Base-by-base conservation (phyloP, 2,113 vertebrate species). In the Stegastes partitus region DNA sequence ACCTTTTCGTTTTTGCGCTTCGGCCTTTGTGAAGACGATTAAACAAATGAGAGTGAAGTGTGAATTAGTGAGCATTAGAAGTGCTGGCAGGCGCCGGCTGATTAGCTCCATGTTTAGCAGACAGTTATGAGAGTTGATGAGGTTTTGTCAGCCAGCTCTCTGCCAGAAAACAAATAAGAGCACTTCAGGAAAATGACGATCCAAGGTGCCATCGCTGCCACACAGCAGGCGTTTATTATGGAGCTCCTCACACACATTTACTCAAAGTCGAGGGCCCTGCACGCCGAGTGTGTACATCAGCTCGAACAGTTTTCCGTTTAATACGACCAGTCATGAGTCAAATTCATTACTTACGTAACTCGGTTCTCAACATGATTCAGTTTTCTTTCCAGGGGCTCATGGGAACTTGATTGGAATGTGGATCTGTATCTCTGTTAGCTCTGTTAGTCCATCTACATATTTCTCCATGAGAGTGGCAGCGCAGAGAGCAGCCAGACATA, bases 391-490 rank as follows among this genome's bases (percentile, higher is more conserved):
- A 0, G 0, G 19, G 53, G 45, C 63, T 84, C 54, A 68, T 73
- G 87, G 77, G 89, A 89, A 84, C 63, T 22, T 26, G 0, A 25
- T 14, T 57, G 74, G 76, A 91, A 90, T 90, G 79, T 76, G 79
- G 58, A 74, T 68, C 34, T 19, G 23, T 59, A 76, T 78, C 53
- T 79, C 44, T 71, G 53, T 75, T 54, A 44, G 28, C 54, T 69
- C 50, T 47, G 70, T 79, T 68, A 58, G 67, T 58, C 67, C 73
- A 81, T 77, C 59, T 61, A 25, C 51, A 62, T 76, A 51, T 66
- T 72, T 63, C 64, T 69, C 82, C 65, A 65, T 67, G 56, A 74
- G 71, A 85, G 69, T 19, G 37, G 56, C 58, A 64, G 57, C 73
- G 68, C 0, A 37, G 26, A 68, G 70, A 63, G 73, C 63, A n/a